Evolutionary conservation across 2,797 vertebrate genomes (phyloP), one percentile per base, ranked within the genome.

Genomic region (Channallabes apus): DNA sequence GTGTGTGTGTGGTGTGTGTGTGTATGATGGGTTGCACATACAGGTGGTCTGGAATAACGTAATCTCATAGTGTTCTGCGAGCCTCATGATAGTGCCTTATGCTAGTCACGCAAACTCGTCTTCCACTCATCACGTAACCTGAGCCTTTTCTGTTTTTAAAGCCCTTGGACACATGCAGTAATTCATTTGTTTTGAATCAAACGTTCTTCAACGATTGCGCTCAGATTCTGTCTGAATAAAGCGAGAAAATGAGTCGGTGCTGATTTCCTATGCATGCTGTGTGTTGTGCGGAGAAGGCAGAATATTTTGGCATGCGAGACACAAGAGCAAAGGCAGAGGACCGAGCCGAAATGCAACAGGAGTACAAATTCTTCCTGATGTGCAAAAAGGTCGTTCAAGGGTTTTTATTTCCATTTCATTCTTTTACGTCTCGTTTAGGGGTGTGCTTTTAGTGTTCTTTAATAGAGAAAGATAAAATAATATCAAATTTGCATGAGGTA

Each of bases 1-100:
- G 58, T 77, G 73, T 75, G 84, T 80, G 84, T 62, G 29, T n/a
- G 62, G 35, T 85, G 67, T 73, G 1, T 72, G n/a, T n/a, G n/a
- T n/a, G n/a, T n/a, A n/a, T n/a, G n/a, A n/a, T n/a, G n/a, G n/a
- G 59, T 80, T 80, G 59, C 24, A 64, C 35, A 64, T 64, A 80
- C 59, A 80, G 77, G 58, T 79, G 77, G 6, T 81, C n/a, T 80
- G 78, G 4, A 68, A 67, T 46, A 65, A 54, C 15, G 18, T 18
- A 68, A 67, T 68, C 38, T 67, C 79, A 68, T 67, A 27, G 46
- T 6, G 27, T 64, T 80, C 80, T 32, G 20, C 4, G 1, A 56
- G 41, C 27, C 27, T 51, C 15, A 22, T 29, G 8, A 67, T 68
- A 32, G 46, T 46, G 46, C 46, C 46, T 46, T 11, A 68, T 22